A percentile compares a stretch with the other conserved stretches of the same genome.
These are phyloP conservation scores for Dasypus novemcinctus DNA, from an alignment of 2,113 vertebrate species.

Conservation along the genomic window DNA sequence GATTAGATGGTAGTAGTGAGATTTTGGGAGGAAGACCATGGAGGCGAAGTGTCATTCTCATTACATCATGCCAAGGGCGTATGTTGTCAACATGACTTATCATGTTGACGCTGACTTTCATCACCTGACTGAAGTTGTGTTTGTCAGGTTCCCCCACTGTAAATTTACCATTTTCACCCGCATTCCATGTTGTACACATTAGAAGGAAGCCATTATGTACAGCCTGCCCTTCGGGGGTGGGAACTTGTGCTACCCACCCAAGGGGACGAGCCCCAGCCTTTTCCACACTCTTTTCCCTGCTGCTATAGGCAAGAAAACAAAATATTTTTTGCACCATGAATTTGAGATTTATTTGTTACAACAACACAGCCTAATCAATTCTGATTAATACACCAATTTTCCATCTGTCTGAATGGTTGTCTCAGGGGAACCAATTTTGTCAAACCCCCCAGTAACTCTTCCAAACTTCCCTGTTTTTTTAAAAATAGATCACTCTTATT, in stretches of 20 bases:
- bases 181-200: not conserved
- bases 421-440: not conserved
- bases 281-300: not conserved
- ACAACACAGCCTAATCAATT: not conserved
- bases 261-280: fast-evolving
- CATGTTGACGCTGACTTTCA: not conserved
- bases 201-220: not conserved
- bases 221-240: not conserved
- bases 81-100: not conserved
- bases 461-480: not conserved
- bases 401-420: not conserved
- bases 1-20: not conserved
- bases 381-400: not conserved
- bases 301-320: not conserved
- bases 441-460: not conserved
- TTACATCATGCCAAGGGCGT: not conserved
- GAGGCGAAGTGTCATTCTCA: not conserved
- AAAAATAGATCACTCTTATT: not conserved
- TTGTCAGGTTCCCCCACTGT: not conserved
- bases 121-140: not conserved
- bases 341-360: not conserved
- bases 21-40: not conserved
- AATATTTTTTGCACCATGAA: too few species aligned
- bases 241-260: not conserved
- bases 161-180: not conserved